phyloP scores from a whole-genome alignment of 1,140 invertebrate genomes.

The Idris sp. region DNA sequence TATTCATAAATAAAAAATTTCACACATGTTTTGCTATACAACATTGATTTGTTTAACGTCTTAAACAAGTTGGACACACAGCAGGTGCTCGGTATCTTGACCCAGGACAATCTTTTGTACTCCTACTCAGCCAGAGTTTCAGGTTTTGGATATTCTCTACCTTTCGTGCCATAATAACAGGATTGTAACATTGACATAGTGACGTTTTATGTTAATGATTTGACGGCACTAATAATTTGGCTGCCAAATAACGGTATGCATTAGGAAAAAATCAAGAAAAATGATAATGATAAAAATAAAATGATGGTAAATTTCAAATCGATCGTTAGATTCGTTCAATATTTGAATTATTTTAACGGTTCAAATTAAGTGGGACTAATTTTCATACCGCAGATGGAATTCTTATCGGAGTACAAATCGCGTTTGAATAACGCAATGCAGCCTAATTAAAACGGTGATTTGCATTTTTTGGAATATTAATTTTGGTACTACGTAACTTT shows the following conservation, averaged over 20 bases:
- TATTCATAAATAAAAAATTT: no score
- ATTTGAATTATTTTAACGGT: conserved; percentile 52
- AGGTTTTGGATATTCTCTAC: conserved; percentile 46
- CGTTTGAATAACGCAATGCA: conserved; percentile 19
- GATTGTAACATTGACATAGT: conserved; percentile 56
- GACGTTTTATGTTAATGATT: conserved; percentile 58
- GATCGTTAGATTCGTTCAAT: conserved; percentile 27
- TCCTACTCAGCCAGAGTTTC: conserved; percentile 30
- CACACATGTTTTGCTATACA: no score
- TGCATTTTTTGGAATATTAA: conserved; percentile 41
- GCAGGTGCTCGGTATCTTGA: conserved; percentile 33
- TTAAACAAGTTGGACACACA: no score
- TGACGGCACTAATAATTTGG: conserved; percentile 45
- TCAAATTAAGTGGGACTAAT: conserved; percentile 23
- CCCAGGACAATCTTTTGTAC: conserved; percentile 49
- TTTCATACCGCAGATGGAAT: conserved; percentile 33
- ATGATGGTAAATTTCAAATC: no score
- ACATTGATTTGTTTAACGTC: no score
- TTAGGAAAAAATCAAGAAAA: conserved; percentile 34
- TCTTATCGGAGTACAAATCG: conserved; percentile 22
- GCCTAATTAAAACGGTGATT: conserved; percentile 49
- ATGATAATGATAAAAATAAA: conserved; percentile 1
- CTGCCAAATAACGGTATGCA: conserved; percentile 42
- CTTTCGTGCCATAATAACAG: conserved; percentile 46
- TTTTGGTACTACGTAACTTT: conserved; percentile 16